These are phyloP conservation scores for Rana temporaria DNA, from an alignment of 2,113 vertebrate species.

Conservation along the genomic window DNA sequence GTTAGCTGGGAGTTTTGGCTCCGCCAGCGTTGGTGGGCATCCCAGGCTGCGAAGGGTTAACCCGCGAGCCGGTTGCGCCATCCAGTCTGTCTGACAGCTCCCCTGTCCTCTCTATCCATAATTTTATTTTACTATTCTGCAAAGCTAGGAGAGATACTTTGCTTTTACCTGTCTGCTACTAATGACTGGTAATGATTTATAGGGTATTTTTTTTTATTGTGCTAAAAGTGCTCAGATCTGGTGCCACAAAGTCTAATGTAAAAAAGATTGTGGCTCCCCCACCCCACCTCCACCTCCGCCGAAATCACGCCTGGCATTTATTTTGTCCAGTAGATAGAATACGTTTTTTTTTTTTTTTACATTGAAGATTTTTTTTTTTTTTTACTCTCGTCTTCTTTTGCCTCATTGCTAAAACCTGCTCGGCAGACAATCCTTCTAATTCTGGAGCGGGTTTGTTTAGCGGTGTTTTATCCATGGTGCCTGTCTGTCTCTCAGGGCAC, in stretches of 20 bases:
- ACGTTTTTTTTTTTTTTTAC: conserved; percentile 71
- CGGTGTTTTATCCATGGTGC: conserved; percentile 88
- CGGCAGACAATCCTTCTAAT: conserved; percentile 83
- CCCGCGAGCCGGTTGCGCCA: not conserved
- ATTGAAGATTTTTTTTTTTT: conserved; percentile 77
- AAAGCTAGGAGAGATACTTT: conserved; percentile 77
- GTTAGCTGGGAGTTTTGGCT: too few relatives aligned
- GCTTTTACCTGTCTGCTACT: conserved; percentile 84
- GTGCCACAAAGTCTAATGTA: conserved; percentile 97
- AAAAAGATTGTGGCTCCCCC: conserved; percentile 77
- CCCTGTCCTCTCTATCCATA: conserved; percentile 63
- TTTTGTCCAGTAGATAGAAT: conserved; percentile 88
- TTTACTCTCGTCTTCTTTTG: conserved; percentile 66
- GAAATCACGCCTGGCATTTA: conserved; percentile 83
- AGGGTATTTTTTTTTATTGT: conserved; percentile 78
- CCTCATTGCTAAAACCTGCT: conserved; percentile 84
- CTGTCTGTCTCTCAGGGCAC: conserved; percentile 93
- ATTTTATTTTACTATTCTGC: conserved; percentile 78
- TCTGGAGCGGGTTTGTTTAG: conserved; percentile 82
- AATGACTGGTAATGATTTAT: conserved; percentile 86
- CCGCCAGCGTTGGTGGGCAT: too few relatives aligned
- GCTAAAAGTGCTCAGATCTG: conserved; percentile 85
- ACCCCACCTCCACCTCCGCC: conserved; percentile 61
- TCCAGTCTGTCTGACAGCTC: conserved; percentile 13
- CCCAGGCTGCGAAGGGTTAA: conserved; percentile 6